Evolutionary conservation across 2,888 invertebrate species (phyloP).

Genomic region (Pachycephus smyrnensis): DNA sequence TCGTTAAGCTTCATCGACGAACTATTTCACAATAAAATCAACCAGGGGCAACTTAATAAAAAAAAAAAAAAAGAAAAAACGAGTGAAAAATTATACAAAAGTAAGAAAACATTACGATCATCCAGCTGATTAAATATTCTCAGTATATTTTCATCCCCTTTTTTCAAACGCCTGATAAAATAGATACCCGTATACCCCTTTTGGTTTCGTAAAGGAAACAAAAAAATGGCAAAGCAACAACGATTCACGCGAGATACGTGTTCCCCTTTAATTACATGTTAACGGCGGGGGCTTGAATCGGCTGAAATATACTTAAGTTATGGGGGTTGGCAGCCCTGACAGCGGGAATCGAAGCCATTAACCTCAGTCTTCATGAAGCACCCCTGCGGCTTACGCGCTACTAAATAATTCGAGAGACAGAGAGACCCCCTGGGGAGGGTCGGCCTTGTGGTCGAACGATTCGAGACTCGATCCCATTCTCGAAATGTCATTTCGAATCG

Average conservation of each 20-base stretch:
- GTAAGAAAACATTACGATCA: no score
- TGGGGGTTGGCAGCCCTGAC: slow-evolving; percentile 32
- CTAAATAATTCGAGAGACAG: slow-evolving; percentile 54
- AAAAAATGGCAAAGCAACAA: not conserved
- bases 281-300: not conserved
- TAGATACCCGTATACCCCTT: not conserved
- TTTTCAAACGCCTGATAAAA: not conserved
- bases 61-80: not conserved
- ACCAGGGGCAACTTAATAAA: not conserved
- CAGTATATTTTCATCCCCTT: not conserved
- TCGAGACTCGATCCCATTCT: slow-evolving; percentile 35
- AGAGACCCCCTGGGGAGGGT: not conserved
- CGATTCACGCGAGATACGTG: slow-evolving; percentile 18
- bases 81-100: no score
- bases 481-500: slow-evolving; percentile 33
- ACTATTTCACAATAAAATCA: not conserved
- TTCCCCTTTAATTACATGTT: slow-evolving; percentile 27
- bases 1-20: no score
- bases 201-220: not conserved
- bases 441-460: slow-evolving; percentile 25
- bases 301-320: slow-evolving; percentile 43
- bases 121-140: no score
- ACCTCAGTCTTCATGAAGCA: slow-evolving; percentile 44
- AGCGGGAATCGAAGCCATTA: slow-evolving; percentile 60
- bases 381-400: slow-evolving; percentile 49